Conservation (phyloP, 2,888 invertebrate species). For the Axea sp. region DNA sequence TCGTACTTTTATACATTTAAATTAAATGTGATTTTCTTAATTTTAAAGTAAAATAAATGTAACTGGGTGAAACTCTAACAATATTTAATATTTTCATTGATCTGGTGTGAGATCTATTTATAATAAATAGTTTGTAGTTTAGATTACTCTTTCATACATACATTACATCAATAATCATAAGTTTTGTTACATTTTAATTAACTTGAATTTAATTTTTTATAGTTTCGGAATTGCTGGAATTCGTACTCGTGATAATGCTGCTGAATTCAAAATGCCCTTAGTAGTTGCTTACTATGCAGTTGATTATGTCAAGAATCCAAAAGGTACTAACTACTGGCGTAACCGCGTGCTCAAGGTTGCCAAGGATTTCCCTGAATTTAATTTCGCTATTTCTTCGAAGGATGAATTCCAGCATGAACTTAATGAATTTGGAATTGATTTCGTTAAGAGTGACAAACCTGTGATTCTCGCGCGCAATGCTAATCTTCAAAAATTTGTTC, state of each 20-base stretch:
- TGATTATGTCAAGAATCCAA: conserved; percentile 97
- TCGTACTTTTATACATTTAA: no score
- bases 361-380: conserved; percentile 84
- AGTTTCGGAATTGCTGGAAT: conserved; percentile 96
- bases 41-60: no score
- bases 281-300: conserved; percentile 95
- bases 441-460: conserved; percentile 92
- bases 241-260: conserved; percentile 90
- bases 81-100: no score
- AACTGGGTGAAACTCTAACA: no score
- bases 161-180: no score
- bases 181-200: no score
- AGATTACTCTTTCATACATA: no score
- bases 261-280: conserved; percentile 93
- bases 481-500: conserved; percentile 92
- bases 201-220: conserved; percentile 64
- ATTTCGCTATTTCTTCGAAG: conserved; percentile 94
- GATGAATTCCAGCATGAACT: conserved; percentile 97
- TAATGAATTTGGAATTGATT: conserved; percentile 95
- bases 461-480: conserved; percentile 90
- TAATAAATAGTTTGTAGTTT: no score
- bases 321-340: conserved; percentile 99
- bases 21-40: no score
- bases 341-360: conserved; percentile 96
- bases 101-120: no score